Percentiles rank a stretch among this genome's conserved stretches.
Conservation (phyloP, 2,888 invertebrate genomes). For the Chironomus tentans region DNA sequence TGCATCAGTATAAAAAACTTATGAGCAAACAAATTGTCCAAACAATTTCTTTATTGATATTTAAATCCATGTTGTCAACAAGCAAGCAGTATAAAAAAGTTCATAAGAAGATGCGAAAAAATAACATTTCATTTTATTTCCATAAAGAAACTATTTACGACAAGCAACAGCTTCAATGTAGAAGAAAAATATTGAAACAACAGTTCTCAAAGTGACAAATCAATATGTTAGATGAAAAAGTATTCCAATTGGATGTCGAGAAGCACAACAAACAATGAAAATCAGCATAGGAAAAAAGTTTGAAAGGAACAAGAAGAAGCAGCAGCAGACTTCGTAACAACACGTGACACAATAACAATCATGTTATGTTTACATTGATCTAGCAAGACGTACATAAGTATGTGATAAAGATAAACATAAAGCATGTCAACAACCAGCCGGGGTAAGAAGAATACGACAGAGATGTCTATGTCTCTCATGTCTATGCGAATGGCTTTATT, state of each 20-base stretch:
- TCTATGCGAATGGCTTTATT: too few relatives aligned
- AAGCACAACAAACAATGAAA: neutral
- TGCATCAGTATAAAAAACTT: too few relatives aligned
- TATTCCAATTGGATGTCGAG: too few relatives aligned
- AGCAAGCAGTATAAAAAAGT: too few relatives aligned
- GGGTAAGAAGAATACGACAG: too few relatives aligned
- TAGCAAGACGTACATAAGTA: neutral
- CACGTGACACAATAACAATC: neutral
- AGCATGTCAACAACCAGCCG: neutral
- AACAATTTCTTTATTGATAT: too few relatives aligned
- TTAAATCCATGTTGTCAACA: too few relatives aligned
- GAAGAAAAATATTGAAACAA: neutral
- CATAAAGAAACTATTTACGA: neutral
- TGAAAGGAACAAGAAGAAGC: neutral
- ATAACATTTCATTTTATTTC: neutral
- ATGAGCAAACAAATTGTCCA: too few relatives aligned
- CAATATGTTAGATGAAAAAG: neutral
- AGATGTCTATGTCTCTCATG: too few relatives aligned
- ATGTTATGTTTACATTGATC: neutral
- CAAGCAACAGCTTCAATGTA: neutral
- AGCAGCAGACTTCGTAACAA: neutral
- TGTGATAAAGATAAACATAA: neutral
- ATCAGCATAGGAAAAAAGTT: neutral
- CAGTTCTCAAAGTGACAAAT: neutral
- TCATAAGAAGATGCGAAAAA: neutral